Conservation (phyloP, 2,888 invertebrate genomes). For the Ommatoiulus sabulosus region DNA sequence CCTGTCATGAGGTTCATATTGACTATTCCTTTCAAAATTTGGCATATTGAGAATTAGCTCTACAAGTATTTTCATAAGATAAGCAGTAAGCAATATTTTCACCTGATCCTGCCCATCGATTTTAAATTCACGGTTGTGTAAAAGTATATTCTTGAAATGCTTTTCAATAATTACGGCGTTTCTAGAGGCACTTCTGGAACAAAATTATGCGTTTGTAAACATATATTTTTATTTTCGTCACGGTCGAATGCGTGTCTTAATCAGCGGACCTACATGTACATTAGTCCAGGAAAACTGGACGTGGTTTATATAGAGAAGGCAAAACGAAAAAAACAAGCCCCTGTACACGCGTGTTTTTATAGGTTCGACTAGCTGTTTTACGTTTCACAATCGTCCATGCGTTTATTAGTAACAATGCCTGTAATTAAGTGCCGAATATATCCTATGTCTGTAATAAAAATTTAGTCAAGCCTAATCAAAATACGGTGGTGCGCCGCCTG, state of each 20-base stretch:
- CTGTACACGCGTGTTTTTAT: neutral
- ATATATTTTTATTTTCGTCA: neutral
- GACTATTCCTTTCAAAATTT: too few relatives aligned
- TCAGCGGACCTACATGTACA: neutral
- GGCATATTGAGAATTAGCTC: too few relatives aligned
- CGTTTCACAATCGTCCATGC: conserved; percentile 6
- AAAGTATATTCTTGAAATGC: too few relatives aligned
- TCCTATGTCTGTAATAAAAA: neutral
- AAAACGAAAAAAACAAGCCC: neutral
- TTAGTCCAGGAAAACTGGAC: neutral
- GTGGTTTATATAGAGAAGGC: neutral
- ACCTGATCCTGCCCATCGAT: too few relatives aligned
- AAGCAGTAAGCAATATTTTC: too few relatives aligned
- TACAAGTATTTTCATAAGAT: too few relatives aligned
- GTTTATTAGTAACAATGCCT: conserved; percentile 15
- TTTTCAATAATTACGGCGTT: too few relatives aligned
- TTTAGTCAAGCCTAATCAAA: neutral
- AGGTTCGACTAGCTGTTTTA: neutral
- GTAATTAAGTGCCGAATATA: neutral
- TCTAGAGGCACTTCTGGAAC: neutral
- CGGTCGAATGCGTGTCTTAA: neutral
- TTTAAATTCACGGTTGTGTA: too few relatives aligned
- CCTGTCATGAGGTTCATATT: too few relatives aligned
- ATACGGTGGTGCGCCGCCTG: neutral
- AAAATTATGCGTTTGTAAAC: neutral